These are phyloP conservation scores for Balearica regulorum DNA, from an alignment of 2,797 vertebrate species.

Conservation along the genomic window DNA sequence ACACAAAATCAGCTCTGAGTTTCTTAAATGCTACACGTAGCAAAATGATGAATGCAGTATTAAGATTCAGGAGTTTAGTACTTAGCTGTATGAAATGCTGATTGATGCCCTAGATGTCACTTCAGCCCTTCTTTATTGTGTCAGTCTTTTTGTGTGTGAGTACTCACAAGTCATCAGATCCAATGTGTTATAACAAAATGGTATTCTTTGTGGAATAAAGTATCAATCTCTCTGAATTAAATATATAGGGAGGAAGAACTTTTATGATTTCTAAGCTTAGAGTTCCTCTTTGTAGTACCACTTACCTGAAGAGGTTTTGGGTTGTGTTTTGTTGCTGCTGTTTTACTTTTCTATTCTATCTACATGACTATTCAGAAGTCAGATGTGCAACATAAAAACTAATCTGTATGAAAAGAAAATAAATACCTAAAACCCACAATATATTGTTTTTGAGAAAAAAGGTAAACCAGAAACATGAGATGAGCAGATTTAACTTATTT, in stretches of 20 bases:
- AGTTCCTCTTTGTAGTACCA: not conserved
- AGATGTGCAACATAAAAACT: not conserved
- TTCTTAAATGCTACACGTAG: not conserved
- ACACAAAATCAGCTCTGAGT: not conserved
- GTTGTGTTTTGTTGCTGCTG: not conserved
- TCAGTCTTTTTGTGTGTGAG: not conserved
- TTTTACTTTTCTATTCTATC: not conserved
- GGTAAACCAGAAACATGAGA: not conserved
- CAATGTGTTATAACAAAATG: not conserved
- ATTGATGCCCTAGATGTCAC: not conserved
- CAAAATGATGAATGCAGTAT: not conserved
- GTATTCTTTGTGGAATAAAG: not conserved
- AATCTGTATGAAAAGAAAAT: not conserved
- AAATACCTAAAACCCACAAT: not conserved
- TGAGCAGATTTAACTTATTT: not conserved
- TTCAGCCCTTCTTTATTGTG: not conserved
- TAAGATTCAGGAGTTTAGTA: not conserved
- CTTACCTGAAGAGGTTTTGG: not conserved
- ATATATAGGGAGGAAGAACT: not conserved
- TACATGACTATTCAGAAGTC: not conserved
- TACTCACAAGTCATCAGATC: not conserved
- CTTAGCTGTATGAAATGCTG: not conserved
- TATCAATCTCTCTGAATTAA: not conserved
- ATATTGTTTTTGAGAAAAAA: not conserved
- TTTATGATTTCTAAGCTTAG: not conserved